phyloP scores from a whole-genome alignment of 2,797 vertebrate species.

The Sebastes nivosus region DNA sequence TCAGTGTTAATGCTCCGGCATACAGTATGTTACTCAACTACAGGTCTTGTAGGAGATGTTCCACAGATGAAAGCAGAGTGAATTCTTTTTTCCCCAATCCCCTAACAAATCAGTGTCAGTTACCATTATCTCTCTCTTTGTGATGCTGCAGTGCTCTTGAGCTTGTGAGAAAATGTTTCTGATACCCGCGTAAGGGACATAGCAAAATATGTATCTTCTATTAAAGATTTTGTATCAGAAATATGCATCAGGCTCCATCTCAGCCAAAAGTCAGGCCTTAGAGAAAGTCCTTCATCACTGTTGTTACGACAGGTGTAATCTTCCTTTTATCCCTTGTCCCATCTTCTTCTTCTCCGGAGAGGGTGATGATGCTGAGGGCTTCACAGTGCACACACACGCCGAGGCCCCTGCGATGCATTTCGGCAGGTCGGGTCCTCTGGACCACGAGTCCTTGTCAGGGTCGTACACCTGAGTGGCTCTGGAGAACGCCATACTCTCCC shows the following conservation, averaged over 20 bases:
- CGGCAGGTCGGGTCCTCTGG: constrained; percentile 87
- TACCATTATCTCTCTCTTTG: not conserved
- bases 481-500: constrained; percentile 93
- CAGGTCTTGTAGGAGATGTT: not conserved
- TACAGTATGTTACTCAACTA: not conserved
- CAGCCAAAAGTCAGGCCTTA: not conserved
- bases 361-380: constrained; percentile 47
- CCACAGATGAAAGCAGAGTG: not conserved
- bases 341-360: constrained; percentile 78
- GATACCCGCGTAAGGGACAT: too few relatives aligned
- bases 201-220: not conserved
- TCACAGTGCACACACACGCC: constrained; percentile 89
- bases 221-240: not conserved
- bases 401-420: constrained; percentile 92
- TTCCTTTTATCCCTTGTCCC: constrained; percentile 41
- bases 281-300: not conserved
- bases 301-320: constrained; percentile 36
- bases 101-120: not conserved
- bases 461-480: constrained; percentile 90
- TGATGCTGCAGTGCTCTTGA: not conserved
- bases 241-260: not conserved
- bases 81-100: not conserved
- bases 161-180: not conserved
- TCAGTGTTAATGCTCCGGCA: not conserved
- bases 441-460: constrained; percentile 87